These are phyloP conservation scores for Phainopepla nitens DNA, from an alignment of 2,113 vertebrate species.

Conservation along the genomic window DNA sequence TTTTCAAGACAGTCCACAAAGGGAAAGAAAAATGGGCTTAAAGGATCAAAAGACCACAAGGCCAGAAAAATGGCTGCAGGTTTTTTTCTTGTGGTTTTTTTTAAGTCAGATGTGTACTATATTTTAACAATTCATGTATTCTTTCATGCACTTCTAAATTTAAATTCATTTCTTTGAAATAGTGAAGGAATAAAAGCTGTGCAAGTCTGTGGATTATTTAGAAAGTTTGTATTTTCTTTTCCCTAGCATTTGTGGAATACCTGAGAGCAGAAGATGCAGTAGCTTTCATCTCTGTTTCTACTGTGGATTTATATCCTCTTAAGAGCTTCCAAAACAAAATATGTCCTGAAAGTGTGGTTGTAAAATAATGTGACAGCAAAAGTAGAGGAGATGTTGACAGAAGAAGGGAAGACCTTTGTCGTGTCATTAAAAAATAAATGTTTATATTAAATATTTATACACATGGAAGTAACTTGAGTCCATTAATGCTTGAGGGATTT, in stretches of 20 bases:
- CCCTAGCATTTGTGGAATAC: not conserved
- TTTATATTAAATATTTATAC: not conserved
- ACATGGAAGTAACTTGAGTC: not conserved
- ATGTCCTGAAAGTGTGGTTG: not conserved
- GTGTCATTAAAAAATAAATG: not conserved
- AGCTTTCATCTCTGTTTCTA: not conserved
- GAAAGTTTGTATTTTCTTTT: not conserved
- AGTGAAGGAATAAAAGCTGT: not conserved
- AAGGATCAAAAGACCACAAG: not conserved
- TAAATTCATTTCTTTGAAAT: not conserved
- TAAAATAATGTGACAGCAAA: not conserved
- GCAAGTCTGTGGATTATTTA: not conserved
- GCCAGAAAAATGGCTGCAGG: not conserved
- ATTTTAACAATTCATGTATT: not conserved
- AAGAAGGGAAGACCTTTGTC: not conserved
- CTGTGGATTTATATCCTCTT: not conserved
- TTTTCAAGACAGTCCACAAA: not conserved
- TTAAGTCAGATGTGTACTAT: not conserved
- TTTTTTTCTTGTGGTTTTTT: not conserved
- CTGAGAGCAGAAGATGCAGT: not conserved
- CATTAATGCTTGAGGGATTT: not conserved
- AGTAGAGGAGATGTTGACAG: not conserved
- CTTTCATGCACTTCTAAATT: not conserved
- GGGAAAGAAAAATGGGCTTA: not conserved
- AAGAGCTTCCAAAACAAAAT: not conserved